Percentiles rank a stretch among this genome's conserved stretches.
Conservation (phyloP, 2,888 invertebrate genomes). For the Lithophane semibrunnea region DNA sequence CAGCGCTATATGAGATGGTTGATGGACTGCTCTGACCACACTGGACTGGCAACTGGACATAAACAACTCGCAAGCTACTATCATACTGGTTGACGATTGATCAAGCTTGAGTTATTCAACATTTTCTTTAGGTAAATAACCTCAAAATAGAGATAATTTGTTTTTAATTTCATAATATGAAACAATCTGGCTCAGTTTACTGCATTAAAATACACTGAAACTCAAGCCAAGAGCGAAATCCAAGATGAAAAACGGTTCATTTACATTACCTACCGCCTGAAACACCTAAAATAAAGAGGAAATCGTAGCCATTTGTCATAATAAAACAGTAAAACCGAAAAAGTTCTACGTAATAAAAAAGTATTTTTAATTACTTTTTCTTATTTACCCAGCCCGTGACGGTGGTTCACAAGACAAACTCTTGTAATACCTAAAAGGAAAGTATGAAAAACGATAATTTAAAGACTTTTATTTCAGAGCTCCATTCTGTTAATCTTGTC, state of each 20-base stretch:
- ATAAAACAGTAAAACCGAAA: constrained; percentile 61
- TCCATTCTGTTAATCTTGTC: not conserved
- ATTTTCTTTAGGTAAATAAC: not conserved
- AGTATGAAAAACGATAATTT: constrained; percentile 37
- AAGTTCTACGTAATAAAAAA: constrained; percentile 62
- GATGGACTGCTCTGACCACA: not conserved
- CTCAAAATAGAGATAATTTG: not conserved
- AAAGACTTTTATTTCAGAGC: constrained; percentile 22
- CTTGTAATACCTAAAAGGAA: constrained; percentile 28
- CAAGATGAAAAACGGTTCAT: constrained; percentile 33
- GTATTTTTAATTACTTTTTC: constrained; percentile 66
- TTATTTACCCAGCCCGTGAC: constrained; percentile 49
- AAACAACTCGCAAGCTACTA: not conserved
- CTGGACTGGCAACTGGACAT: no score
- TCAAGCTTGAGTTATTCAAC: no score
- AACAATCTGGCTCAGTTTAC: not conserved
- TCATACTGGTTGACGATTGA: not conserved
- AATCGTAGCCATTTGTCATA: constrained; percentile 65
- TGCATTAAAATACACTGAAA: constrained; percentile 8
- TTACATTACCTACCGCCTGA: constrained; percentile 44
- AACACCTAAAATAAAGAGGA: constrained; percentile 46
- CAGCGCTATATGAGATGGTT: constrained; percentile 10
- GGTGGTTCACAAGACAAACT: constrained; percentile 48
- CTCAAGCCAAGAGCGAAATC: constrained; percentile 6
- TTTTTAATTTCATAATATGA: not conserved